Evolutionary conservation across 1,140 invertebrate genomes (phyloP).

Genomic region (Drosophila nannoptera): DNA sequence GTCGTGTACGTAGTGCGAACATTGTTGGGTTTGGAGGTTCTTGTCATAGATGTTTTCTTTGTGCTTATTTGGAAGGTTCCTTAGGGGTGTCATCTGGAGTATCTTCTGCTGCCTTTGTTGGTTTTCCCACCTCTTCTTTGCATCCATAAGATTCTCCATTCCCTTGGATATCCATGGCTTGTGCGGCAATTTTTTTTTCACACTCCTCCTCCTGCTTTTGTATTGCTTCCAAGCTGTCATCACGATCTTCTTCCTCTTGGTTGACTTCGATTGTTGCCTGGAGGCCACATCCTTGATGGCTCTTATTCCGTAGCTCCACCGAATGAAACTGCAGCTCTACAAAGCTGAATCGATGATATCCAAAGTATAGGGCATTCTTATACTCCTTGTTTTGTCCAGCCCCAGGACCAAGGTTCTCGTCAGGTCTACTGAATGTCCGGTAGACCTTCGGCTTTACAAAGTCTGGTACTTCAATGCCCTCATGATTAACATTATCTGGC

Average conservation of each 20-base stretch:
- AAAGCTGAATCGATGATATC: conserved; percentile 67
- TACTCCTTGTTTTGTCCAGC: conserved; percentile 48
- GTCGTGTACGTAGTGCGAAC: not conserved
- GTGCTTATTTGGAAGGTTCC: not conserved
- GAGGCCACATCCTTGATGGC: conserved; percentile 26
- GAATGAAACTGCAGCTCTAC: conserved; percentile 36
- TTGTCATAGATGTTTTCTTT: not conserved
- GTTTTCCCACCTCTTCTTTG: conserved; percentile 8
- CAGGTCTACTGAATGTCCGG: conserved; percentile 41
- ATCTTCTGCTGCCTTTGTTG: not conserved
- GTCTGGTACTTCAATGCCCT: conserved; percentile 30
- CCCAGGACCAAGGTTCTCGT: conserved; percentile 63
- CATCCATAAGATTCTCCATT: not conserved
- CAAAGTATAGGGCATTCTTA: conserved; percentile 65
- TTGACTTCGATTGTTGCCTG: conserved; percentile 23
- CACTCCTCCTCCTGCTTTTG: conserved; percentile 38
- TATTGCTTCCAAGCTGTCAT: conserved; percentile 18
- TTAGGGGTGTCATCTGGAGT: conserved; percentile 1
- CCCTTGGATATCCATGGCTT: conserved; percentile 19
- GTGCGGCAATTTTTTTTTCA: conserved; percentile 23
- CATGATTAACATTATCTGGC: conserved; percentile 41
- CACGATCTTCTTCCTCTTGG: conserved; percentile 15
- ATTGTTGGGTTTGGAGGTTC: conserved; percentile 4
- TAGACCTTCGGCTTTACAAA: conserved; percentile 50
- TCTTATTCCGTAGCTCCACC: conserved; percentile 30